Evolutionary conservation across 2,888 invertebrate species (phyloP).

Genomic region (Sicus ferrugineus): DNA sequence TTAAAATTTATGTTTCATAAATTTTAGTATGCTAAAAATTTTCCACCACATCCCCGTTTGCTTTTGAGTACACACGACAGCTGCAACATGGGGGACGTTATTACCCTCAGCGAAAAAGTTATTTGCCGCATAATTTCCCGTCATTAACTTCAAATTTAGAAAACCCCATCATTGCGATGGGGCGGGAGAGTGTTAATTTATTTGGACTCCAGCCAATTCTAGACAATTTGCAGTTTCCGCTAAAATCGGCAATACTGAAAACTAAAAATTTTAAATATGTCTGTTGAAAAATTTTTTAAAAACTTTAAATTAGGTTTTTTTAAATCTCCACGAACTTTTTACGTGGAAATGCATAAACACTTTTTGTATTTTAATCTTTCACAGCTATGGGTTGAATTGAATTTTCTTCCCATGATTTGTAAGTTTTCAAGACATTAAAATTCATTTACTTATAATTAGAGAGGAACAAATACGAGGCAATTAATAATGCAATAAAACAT

Average conservation of each 20-base stretch:
- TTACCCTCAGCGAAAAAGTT: background rate
- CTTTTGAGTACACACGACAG: background rate
- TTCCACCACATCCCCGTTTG: background rate
- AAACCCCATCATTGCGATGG: background rate
- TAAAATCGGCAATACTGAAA: too few species aligned
- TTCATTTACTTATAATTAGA: background rate
- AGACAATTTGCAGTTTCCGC: background rate
- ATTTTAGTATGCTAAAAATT: slow-evolving; percentile 7
- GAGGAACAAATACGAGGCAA: background rate
- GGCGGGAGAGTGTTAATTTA: background rate
- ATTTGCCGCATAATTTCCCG: slow-evolving; percentile 32
- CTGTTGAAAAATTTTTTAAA: too few species aligned
- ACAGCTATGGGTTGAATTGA: too few species aligned
- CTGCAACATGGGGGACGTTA: background rate
- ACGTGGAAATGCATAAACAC: background rate
- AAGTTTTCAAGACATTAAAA: background rate
- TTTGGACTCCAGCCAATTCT: background rate
- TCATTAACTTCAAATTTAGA: slow-evolving; percentile 24
- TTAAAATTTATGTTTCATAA: slow-evolving; percentile 32
- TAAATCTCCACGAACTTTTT: background rate
- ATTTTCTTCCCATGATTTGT: background rate
- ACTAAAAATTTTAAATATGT: too few species aligned
- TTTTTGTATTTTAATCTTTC: background rate
- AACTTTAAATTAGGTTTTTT: background rate
- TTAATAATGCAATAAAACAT: too few species aligned